Base-by-base conservation (phyloP, 2,113 vertebrate species). In the Ursus arctos region DNA sequence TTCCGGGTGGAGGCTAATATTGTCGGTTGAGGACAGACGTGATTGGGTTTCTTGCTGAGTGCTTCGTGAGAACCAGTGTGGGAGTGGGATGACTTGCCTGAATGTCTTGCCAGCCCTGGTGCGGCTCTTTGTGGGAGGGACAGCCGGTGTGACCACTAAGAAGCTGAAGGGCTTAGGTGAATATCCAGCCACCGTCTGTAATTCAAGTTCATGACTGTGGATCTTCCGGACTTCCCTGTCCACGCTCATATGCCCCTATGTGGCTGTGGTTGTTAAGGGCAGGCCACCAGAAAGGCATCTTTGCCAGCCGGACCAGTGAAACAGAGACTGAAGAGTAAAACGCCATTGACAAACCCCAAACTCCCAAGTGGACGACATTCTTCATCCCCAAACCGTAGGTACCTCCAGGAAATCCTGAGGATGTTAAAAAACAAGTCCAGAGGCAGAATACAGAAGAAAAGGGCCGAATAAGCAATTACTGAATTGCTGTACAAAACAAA, bases 221-320 rank as follows among this genome's bases (percentile, higher is more conserved):
- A 31, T 53, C 79, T 71, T 28, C 33, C 21, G 4, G 7, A 67
- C 31, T 49, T 59, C 26, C 11, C 80, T 43, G 9, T 40, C 12
- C 7, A 22, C 24, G 14, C 61, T 51, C 3, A 36, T 0, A 4
- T 12, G 21, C 28, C 18, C 43, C 4, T 18, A 12, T 0, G 12
- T 0, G 0, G 14, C 26, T 71, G 86, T 31, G 69, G 7, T 15
- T n/a, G 36, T 71, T 28, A 31, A 77, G 49, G 91, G 59, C 31
- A 53, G 55, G 33, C 67, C 33, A 51, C 36, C 36, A 67, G 57
- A 63, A 24, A 43, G 84, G 24, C 21, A 5, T 31, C 40, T 65
- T 33, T 16, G 57, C 40, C 31, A 67, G 67, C 24, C 5, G 4
- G 84, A 57, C 14, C 26, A 53, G 80, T 36, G 43, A 43, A 85